Percentiles rank a stretch among this genome's conserved stretches.
Conservation (phyloP, 2,888 invertebrate genomes). For the Crocallis elinguaria region DNA sequence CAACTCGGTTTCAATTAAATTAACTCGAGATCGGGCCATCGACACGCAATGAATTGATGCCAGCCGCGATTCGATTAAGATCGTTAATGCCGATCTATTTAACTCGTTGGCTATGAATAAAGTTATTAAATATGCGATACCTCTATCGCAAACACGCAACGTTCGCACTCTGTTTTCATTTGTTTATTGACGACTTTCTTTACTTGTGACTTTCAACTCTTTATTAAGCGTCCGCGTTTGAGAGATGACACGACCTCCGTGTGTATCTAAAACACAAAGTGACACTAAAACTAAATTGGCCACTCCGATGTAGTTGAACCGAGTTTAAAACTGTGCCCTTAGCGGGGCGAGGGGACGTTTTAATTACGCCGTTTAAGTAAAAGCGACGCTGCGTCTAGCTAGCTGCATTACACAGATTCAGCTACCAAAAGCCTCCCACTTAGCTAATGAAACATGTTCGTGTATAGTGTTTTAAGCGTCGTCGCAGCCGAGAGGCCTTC, state of each 20-base stretch:
- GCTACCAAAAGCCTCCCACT: slow-evolving; percentile 85
- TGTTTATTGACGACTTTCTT: neutral
- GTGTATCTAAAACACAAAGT: slow-evolving; percentile 64
- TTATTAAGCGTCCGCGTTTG: neutral
- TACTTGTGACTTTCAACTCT: neutral
- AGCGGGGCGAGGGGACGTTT: slow-evolving; percentile 71
- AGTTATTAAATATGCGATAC: slow-evolving; percentile 62
- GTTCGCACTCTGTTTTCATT: slow-evolving; percentile 39
- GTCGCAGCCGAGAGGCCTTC: slow-evolving; percentile 58
- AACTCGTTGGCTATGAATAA: slow-evolving; percentile 75
- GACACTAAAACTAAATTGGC: slow-evolving; percentile 80
- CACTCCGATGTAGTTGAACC: slow-evolving; percentile 76
- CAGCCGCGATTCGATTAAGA: slow-evolving; percentile 78
- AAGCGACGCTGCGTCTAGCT: slow-evolving; percentile 79
- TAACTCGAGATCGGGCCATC: slow-evolving; percentile 78
- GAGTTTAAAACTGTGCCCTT: slow-evolving; percentile 81
- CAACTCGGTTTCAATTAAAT: slow-evolving; percentile 83
- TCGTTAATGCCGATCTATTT: slow-evolving; percentile 79
- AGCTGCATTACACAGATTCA: slow-evolving; percentile 83
- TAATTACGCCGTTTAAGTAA: slow-evolving; percentile 84
- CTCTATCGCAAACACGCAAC: slow-evolving; percentile 41
- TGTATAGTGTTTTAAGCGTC: slow-evolving; percentile 80
- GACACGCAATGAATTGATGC: slow-evolving; percentile 77
- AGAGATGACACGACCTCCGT: slow-evolving; percentile 36
- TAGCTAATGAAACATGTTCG: slow-evolving; percentile 86